A percentile compares a stretch with the other conserved stretches of the same genome.
Conservation (phyloP, 2,797 vertebrate genomes). For the Tinamus major region DNA sequence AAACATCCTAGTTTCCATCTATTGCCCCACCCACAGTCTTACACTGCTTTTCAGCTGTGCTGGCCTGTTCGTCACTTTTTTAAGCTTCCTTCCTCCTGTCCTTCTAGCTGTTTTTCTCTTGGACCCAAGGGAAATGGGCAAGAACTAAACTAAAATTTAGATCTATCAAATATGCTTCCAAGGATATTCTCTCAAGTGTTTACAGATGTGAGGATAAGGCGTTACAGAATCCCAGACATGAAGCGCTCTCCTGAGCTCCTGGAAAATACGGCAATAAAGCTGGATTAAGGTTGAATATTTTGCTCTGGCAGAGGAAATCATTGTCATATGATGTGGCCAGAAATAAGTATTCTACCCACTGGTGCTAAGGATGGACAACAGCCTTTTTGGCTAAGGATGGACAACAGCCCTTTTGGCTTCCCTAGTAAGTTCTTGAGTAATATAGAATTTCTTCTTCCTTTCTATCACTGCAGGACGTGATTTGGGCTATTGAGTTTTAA, state of each 20-base stretch:
- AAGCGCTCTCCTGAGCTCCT: neutral
- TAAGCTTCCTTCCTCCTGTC: neutral
- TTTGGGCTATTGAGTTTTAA: constrained; percentile 21
- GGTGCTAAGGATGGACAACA: neutral
- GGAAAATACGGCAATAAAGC: neutral
- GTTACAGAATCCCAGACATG: neutral
- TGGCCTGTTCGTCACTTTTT: neutral
- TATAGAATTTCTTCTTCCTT: neutral
- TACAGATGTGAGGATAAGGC: neutral
- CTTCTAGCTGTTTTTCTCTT: neutral
- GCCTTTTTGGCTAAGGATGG: neutral
- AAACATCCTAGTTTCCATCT: neutral
- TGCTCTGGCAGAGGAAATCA: neutral
- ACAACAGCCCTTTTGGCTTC: neutral
- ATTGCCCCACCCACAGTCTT: neutral
- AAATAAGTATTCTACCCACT: neutral
- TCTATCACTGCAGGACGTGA: neutral
- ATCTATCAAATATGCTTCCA: neutral
- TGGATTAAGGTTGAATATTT: neutral
- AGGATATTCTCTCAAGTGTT: constrained; percentile 4
- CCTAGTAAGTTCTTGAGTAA: neutral
- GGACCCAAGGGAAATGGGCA: neutral
- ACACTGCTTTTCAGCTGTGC: neutral
- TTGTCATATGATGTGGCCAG: neutral
- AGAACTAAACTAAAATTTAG: neutral